Percentiles rank a stretch among this genome's conserved stretches.
Evolutionary conservation across 2,113 vertebrate species (phyloP).

Genomic region (Gallinago jamesoni): DNA sequence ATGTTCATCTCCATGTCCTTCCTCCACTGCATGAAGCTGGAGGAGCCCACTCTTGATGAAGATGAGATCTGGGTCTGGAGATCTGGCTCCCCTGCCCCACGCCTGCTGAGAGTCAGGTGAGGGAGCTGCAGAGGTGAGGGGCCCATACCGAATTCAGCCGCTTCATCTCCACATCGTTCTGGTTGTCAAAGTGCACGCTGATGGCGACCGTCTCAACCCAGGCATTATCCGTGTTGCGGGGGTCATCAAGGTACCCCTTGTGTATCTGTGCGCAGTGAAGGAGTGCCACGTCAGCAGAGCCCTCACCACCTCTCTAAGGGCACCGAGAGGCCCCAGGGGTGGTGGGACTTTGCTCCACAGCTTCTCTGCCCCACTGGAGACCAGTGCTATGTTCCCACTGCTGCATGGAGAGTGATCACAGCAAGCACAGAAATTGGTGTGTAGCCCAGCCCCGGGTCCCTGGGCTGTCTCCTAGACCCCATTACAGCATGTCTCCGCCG

Average conservation of each 20-base stretch:
- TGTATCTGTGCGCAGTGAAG: constrained; percentile 74
- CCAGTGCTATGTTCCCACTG: accelerated
- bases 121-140: accelerated
- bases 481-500: accelerated
- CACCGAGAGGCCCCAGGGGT: neutral
- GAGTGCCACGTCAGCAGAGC: neutral
- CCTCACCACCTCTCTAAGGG: neutral
- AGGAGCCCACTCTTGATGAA: neutral
- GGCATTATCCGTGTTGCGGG: constrained; percentile 91
- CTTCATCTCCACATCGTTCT: constrained; percentile 63
- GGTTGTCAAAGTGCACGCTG: constrained; percentile 82
- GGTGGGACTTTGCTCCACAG: accelerated
- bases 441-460: accelerated
- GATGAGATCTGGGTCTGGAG: neutral
- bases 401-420: accelerated
- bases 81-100: neutral
- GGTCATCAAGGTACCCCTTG: constrained; percentile 88
- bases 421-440: accelerated
- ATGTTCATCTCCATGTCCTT: neutral
- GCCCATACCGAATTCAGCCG: constrained; percentile 73
- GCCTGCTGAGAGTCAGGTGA: accelerated
- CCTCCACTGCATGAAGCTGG: neutral
- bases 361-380: neutral
- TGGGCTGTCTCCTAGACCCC: neutral
- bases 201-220: constrained; percentile 88